Base-by-base conservation (phyloP, 2,888 invertebrate species). In the Hyles lineata region DNA sequence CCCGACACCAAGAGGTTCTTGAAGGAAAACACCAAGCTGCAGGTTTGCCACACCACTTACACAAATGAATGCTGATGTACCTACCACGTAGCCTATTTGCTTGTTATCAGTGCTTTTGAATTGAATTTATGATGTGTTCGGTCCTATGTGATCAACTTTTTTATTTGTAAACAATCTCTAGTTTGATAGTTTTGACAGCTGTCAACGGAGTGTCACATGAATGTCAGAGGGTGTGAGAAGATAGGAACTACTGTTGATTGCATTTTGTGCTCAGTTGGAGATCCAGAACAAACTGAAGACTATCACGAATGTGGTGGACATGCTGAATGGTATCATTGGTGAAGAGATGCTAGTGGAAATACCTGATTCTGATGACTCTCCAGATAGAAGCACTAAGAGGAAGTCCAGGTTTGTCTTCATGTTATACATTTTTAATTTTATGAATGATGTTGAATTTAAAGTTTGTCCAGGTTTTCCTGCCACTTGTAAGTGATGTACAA, bases 301-400 rank as follows among this genome's bases (percentile, higher is more conserved):
- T 0, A 97, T 98, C 87, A 96, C 96, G 90, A 97, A 97, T 89
- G 98, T 98, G 29, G 97, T 98, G 84, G 98, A 98, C 85, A 98
- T 98, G 97, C 95, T 98, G 82, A 97, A 97, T 75, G 97, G 97
- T 55, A 97, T 98, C 85, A 97, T 98, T 83, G 97, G 97, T 0
- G 97, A 97, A 82, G 97, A 96, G 79, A 92, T 89, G 1, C 83
- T 82, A 3, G 25, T 70, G 35, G 89, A 90, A 59, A 70, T 82
- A 4, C 79, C 58, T 1, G 88, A 88, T 1, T 80, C 84, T 0
- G 92, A 90, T 1, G 89, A 88, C 21, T 82, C 90, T 0, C 74
- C 82, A 0, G 92, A 92, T 0, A 87, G 88, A 8, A 76, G 72
- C 59, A 79, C 87, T 73, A 94, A 92, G 74, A 84, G 90, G n/a